phyloP scores from a whole-genome alignment of 2,888 invertebrate genomes.

The Xestia c-nigrum region DNA sequence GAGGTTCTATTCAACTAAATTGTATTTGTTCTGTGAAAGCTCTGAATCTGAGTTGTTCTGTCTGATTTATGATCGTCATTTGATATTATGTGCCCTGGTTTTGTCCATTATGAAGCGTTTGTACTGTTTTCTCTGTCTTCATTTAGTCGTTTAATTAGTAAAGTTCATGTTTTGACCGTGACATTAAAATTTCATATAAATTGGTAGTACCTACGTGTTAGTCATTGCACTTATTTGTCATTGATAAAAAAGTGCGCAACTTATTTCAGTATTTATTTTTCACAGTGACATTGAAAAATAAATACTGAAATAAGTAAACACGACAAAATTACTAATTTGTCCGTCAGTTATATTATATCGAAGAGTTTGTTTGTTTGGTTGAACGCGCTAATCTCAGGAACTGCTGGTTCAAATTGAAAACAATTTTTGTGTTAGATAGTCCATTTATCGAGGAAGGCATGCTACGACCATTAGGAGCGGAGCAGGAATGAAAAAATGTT shows the following conservation, averaged over 20 bases:
- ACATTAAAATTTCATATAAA: background rate
- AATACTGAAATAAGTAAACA: too few species aligned
- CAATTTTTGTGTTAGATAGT: too few species aligned
- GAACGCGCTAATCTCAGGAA: too few species aligned
- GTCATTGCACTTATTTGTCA: background rate
- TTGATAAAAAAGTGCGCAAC: background rate
- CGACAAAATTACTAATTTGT: too few species aligned
- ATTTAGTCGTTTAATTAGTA: slow-evolving; percentile 22
- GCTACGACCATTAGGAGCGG: too few species aligned
- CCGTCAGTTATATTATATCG: too few species aligned
- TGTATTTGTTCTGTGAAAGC: slow-evolving; percentile 56
- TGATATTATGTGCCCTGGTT: slow-evolving; percentile 37
- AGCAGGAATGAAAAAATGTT: too few species aligned
- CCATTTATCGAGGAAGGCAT: too few species aligned
- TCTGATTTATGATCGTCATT: slow-evolving; percentile 58
- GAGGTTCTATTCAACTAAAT: slow-evolving; percentile 55
- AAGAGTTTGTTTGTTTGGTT: too few species aligned
- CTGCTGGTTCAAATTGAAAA: too few species aligned
- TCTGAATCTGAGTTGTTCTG: slow-evolving; percentile 43
- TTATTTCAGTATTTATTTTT: background rate
- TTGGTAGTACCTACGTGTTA: background rate
- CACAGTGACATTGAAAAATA: background rate
- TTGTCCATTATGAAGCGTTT: slow-evolving; percentile 29
- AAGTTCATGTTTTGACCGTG: background rate
- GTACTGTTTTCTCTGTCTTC: slow-evolving; percentile 24